Evolutionary conservation across 2,113 vertebrate species (phyloP), one percentile per base, ranked within the genome.

Genomic region (Lepidothrix coronata): DNA sequence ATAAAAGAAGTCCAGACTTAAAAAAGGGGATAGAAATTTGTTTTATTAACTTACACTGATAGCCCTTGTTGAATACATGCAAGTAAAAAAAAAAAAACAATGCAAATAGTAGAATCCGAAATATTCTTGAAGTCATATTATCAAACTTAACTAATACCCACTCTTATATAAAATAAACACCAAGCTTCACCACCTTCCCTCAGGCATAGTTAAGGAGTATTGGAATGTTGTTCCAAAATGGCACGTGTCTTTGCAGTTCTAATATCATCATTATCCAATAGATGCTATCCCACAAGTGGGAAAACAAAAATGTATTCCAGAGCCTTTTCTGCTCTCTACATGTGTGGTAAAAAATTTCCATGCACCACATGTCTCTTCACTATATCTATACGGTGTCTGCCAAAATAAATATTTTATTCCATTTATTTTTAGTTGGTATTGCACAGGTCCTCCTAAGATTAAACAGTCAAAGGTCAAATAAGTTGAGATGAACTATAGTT

Each of bases 341-440:
- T 97, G 97, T 98, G 98, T 21, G 97, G 97, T 95, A 97, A 95
- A 97, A 97, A 96, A 97, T 96, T 97, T 97, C 91, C 73, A 80
- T 89, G 92, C 68, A 89, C 97, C 97, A 96, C 95, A 94, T 97
- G 97, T 95, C 85, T 93, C 68, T 97, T 88, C 93, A 81, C 95
- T 95, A 37, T 97, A 97, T 97, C 96, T 97, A 5, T 93, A 88
- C 65, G 77, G 58, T 95, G 95, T 92, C 93, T 97, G 98, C 98
- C 97, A 98, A 98, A 97, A 96, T 95, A 98, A 98, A 97, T 98
- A 97, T 97, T 97, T 95, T 91, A 96, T 97, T 96, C 86, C 89
- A 97, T 97, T 98, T 97, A 96, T 98, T 98, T 98, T 96, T 89
- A 92, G 95, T 95, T 97, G 91, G 87, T 96, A 95, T 97, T 97